Conservation (phyloP, 2,888 invertebrate genomes). For the Tipula unca region DNA sequence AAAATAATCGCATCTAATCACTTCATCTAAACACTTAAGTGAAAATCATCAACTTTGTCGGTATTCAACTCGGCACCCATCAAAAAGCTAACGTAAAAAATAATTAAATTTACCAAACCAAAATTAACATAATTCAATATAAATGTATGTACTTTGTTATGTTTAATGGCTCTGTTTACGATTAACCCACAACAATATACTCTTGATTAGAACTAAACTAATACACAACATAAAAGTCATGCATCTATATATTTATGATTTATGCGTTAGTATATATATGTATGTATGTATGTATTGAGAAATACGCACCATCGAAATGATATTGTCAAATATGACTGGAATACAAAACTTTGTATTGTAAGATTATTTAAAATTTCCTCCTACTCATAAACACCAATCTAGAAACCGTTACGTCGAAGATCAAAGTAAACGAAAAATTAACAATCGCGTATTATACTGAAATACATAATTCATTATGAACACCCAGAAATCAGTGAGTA, state of each 20-base stretch:
- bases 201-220: slow-evolving; percentile 8
- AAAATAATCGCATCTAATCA: neutral
- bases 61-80: neutral
- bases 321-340: neutral
- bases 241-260: neutral
- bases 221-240: neutral
- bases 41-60: neutral
- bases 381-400: neutral
- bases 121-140: neutral
- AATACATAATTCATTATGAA: neutral
- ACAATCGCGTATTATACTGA: neutral
- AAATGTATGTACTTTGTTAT: neutral
- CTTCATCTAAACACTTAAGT: neutral
- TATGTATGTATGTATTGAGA: neutral
- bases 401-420: neutral
- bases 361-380: neutral
- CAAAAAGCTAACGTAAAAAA: neutral
- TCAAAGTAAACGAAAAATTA: neutral
- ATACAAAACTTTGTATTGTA: neutral
- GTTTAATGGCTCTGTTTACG: neutral
- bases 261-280: neutral
- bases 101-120: neutral
- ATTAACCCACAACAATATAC: slow-evolving; percentile 3
- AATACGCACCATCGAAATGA: neutral
- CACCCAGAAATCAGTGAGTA: slow-evolving; percentile 14